Percentiles rank a stretch among this genome's conserved stretches.
Conservation (phyloP, 2,113 vertebrate species). For the Chloropsis hardwickii region DNA sequence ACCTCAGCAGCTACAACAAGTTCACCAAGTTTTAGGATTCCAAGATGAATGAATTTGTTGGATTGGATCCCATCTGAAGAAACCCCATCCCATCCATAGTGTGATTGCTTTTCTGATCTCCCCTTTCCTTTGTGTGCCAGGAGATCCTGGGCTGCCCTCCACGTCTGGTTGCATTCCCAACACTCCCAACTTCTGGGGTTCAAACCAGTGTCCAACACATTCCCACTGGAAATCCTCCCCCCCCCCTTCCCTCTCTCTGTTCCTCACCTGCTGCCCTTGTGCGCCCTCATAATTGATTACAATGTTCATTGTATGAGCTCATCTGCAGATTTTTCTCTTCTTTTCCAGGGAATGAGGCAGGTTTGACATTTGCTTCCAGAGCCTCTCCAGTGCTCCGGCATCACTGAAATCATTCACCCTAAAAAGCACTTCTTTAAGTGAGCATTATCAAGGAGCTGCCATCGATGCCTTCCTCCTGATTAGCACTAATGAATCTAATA, state of each 20-base stretch:
- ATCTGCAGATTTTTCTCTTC: background rate
- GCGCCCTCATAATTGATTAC: background rate
- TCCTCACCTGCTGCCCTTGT: background rate
- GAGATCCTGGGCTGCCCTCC: background rate
- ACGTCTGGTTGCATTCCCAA: background rate
- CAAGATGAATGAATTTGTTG: background rate
- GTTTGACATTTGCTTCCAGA: constrained; percentile 36
- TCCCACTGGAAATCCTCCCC: background rate
- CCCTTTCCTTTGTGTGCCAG: background rate
- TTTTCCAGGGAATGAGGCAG: background rate
- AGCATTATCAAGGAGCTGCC: background rate
- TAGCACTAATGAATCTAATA: constrained; percentile 62
- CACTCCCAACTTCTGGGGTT: background rate
- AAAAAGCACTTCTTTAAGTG: background rate
- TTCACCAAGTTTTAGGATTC: background rate
- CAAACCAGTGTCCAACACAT: background rate
- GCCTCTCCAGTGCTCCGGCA: background rate
- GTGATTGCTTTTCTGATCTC: background rate
- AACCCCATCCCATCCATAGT: background rate
- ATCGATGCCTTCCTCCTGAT: constrained; percentile 39
- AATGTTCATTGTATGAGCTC: background rate
- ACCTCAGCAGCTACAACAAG: background rate
- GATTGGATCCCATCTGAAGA: background rate
- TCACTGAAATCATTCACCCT: background rate
- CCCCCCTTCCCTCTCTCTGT: background rate